Percentiles rank a stretch among this genome's conserved stretches.
phyloP scores from a whole-genome alignment of 2,797 vertebrate species.

The Merluccius polli region DNA sequence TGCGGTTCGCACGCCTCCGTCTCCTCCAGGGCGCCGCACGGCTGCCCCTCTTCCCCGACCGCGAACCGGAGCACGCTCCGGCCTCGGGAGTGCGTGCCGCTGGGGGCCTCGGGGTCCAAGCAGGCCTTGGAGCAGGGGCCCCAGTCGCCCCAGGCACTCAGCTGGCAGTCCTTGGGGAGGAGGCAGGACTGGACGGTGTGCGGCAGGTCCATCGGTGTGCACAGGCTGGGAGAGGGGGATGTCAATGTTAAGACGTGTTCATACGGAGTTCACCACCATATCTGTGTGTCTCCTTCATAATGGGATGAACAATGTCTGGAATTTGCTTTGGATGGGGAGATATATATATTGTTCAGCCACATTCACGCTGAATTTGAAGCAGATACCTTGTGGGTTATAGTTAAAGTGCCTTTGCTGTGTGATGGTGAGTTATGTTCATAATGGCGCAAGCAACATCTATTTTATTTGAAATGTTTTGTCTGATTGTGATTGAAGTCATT shows the following conservation, averaged over 20 bases:
- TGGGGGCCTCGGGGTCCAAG: conserved; percentile 66
- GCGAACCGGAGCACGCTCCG: conserved; percentile 82
- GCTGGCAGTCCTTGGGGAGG: conserved; percentile 84
- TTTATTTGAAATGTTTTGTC: background rate
- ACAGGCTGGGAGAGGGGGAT: conserved; percentile 72
- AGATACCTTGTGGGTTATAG: background rate
- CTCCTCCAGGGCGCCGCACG: background rate
- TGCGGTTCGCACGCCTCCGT: conserved; percentile 63
- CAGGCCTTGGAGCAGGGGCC: conserved; percentile 85
- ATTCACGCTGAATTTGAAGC: background rate
- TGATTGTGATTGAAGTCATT: background rate
- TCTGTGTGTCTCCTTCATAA: background rate
- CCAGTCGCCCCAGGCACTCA: conserved; percentile 89
- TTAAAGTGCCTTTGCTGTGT: background rate
- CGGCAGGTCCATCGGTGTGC: conserved; percentile 82
- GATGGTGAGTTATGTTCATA: background rate
- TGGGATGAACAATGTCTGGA: background rate
- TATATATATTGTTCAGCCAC: background rate
- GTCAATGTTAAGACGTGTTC: background rate
- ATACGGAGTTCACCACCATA: background rate
- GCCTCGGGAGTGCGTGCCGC: conserved; percentile 75
- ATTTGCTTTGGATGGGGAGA: background rate
- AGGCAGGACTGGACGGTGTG: conserved; percentile 89
- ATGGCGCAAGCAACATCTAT: background rate
- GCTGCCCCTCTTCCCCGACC: conserved; percentile 68